Evolutionary conservation across 1,140 invertebrate genomes (phyloP).

Genomic region (Linepithema humile): DNA sequence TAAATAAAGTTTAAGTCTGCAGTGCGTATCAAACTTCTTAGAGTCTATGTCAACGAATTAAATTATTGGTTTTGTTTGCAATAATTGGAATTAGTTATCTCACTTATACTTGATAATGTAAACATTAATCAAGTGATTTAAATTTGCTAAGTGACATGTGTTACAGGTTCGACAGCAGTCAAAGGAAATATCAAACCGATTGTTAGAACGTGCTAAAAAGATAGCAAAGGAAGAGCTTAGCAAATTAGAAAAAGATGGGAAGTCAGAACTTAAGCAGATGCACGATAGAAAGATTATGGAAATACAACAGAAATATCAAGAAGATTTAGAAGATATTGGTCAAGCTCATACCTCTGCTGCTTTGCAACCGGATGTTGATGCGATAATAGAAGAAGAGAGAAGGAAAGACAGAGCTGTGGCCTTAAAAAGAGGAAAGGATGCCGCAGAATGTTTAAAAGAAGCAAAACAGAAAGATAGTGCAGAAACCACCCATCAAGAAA

Average conservation of each 20-base stretch:
- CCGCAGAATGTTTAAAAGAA: conserved; percentile 77
- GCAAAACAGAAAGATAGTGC: conserved; percentile 58
- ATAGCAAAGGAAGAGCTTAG: conserved; percentile 80
- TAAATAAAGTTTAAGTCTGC: neutral
- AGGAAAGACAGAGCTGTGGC: conserved; percentile 78
- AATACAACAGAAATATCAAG: conserved; percentile 83
- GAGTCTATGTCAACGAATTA: neutral
- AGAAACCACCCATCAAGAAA: conserved; percentile 75
- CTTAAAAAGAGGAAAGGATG: conserved; percentile 80
- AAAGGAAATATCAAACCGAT: conserved; percentile 83
- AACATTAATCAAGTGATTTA: neutral
- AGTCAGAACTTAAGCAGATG: conserved; percentile 80
- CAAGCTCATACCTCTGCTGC: conserved; percentile 81
- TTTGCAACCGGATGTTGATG: conserved; percentile 77
- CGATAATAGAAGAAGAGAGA: conserved; percentile 72
- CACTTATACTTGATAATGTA: neutral
- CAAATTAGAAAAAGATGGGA: conserved; percentile 80
- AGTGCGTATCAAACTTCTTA: neutral
- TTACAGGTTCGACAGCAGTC: conserved; percentile 85
- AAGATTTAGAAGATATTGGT: conserved; percentile 84
- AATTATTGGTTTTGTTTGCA: neutral
- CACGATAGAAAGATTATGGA: conserved; percentile 82
- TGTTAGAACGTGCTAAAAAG: conserved; percentile 82
- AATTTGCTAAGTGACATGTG: neutral
- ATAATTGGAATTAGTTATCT: neutral